These are phyloP conservation scores for Ceratosolen fusciceps DNA, from an alignment of 1,140 invertebrate species.

Conservation along the genomic window DNA sequence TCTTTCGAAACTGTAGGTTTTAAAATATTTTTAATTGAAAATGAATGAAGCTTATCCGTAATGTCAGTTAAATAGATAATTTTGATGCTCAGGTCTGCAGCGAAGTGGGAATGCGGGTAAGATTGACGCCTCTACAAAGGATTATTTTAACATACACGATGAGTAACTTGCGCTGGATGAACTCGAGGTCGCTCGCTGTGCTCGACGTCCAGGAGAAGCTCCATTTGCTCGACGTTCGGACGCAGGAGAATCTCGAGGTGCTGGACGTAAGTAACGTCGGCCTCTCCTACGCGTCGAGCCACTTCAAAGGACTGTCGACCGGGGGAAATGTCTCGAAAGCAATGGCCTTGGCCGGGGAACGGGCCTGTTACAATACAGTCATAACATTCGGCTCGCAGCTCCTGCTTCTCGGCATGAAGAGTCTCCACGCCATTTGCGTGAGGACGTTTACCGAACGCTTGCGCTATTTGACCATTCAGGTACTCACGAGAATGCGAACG, in stretches of 20 bases:
- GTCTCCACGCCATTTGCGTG: constrained; percentile 85
- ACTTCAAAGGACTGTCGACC: constrained; percentile 89
- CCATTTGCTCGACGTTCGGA: constrained; percentile 90
- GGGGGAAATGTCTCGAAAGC: constrained; percentile 86
- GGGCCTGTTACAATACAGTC: constrained; percentile 92
- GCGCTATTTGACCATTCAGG: constrained; percentile 77
- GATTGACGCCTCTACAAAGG: constrained; percentile 78
- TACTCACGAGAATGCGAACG: constrained; percentile 44
- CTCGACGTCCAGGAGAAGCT: constrained; percentile 89
- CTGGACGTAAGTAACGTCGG: constrained; percentile 87
- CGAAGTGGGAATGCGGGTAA: constrained; percentile 71
- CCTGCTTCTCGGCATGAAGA: constrained; percentile 86
- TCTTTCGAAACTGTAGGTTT: too few species aligned
- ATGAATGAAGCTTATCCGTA: too few species aligned
- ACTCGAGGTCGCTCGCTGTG: constrained; percentile 86
- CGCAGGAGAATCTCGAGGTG: constrained; percentile 86
- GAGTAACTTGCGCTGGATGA: constrained; percentile 89
- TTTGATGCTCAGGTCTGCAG: constrained; percentile 64
- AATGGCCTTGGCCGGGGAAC: constrained; percentile 83
- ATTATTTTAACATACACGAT: constrained; percentile 79
- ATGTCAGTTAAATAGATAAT: too few species aligned
- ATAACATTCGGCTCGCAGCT: constrained; percentile 86
- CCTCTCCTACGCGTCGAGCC: constrained; percentile 91
- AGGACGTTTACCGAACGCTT: constrained; percentile 87
- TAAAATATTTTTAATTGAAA: too few species aligned